Base-by-base conservation (phyloP, 2,113 vertebrate species). In the Genyomyrus donnyi region DNA sequence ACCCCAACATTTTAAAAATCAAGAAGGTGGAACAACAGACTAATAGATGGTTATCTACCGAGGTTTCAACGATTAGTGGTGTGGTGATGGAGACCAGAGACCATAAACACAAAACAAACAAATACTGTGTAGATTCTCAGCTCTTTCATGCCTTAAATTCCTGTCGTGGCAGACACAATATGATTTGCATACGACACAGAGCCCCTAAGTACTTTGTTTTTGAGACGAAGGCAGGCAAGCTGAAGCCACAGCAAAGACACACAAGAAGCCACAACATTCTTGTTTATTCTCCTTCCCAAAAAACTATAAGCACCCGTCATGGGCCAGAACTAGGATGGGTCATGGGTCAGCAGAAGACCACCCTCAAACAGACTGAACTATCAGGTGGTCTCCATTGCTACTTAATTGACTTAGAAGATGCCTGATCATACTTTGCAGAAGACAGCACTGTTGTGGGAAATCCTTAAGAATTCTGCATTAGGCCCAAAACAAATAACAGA, bases 241-340 rank as follows among this genome's bases (percentile, higher is more conserved):
- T 66, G 42, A 52, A 19, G 21, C 21, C 84, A 70, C 42, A 39
- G 31, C 85, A 77, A 90, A 85, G 89, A 87, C 85, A 87, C 49
- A 87, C 89, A 90, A 50, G 84, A 62, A 90, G 45, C 89, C 56
- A 35, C 13, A n/a, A 4, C 46, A 84, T 87, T 90, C 84, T 58
- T 52, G 84, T 90, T 90, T 87, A 87, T 70, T 17, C 84, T 90
- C 52, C n/a, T 35, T 39, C 58, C 42, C 87, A 46, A 42, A 88
- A 77, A 50, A 77, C 45, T 24, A 2, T 86, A 74, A 48, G 15
- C 85, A 31, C 52, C 42, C 89, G 66, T 90, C 66, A 77, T 66
- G 87, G 27, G 56, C 53, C 89, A 77, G 31, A 85, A 49, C 35
- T 31, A 13, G 45, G 62, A 46, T 56, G 46, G 56, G 48, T 90